These are phyloP conservation scores for Melipona bicolor DNA, from an alignment of 2,888 invertebrate genomes.

Conservation along the genomic window DNA sequence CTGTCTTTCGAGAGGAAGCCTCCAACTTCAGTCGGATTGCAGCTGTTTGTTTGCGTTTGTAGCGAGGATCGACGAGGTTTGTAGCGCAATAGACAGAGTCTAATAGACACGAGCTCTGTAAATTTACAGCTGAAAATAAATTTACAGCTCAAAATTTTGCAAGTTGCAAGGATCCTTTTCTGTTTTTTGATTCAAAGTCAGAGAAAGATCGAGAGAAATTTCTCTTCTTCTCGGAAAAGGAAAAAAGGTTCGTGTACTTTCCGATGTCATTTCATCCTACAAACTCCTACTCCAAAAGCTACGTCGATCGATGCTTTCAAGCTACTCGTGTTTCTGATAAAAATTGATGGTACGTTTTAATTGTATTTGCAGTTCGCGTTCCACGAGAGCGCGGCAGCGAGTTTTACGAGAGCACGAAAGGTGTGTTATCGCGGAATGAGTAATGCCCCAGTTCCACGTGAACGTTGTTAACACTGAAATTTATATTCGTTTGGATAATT, in stretches of 20 bases:
- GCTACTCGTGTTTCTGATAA: neutral
- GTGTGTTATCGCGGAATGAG: neutral
- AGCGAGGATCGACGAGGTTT: too few relatives aligned
- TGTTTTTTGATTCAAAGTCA: too few relatives aligned
- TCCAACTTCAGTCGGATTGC: too few relatives aligned
- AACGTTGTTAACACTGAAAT: neutral
- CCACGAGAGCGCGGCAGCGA: neutral
- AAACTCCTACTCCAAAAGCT: fast-evolving
- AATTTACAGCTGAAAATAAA: too few relatives aligned
- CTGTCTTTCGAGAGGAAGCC: neutral
- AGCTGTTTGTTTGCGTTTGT: too few relatives aligned
- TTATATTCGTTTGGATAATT: neutral
- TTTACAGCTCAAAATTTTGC: too few relatives aligned
- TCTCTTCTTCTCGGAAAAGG: too few relatives aligned
- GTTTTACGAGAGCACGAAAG: neutral
- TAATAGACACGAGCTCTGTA: too few relatives aligned
- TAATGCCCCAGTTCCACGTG: neutral
- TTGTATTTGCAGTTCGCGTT: neutral
- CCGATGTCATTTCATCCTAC: neutral
- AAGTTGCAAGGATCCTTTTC: too few relatives aligned
- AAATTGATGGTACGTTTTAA: neutral
- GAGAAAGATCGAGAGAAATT: too few relatives aligned
- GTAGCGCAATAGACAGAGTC: too few relatives aligned
- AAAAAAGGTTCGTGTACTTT: too few relatives aligned
- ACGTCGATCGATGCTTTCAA: neutral